Conservation (phyloP, 2,113 vertebrate genomes). For the Plestiodon gilberti region DNA sequence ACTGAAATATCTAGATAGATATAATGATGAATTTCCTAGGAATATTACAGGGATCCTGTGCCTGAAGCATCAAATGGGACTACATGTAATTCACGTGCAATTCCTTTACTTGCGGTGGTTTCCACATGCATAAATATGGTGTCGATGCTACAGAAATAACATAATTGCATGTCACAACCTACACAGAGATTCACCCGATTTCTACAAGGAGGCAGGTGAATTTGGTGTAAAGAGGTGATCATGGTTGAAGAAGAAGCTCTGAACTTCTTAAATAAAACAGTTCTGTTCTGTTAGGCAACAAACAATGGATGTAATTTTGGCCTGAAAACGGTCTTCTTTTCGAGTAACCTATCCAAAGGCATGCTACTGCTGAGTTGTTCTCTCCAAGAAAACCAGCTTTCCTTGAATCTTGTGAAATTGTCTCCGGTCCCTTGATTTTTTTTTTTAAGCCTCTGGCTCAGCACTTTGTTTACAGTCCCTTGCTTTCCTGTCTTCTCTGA, state of each 20-base stretch:
- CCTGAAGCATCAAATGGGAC: too few relatives aligned
- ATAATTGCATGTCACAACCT: too few relatives aligned
- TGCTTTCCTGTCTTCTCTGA: slow-evolving; percentile 56
- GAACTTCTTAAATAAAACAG: not conserved
- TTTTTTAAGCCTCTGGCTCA: slow-evolving; percentile 28
- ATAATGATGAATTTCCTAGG: not conserved
- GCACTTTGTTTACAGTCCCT: slow-evolving; percentile 78
- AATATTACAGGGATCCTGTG: not conserved
- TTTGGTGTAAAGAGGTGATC: too few relatives aligned
- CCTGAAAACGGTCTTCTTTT: not conserved
- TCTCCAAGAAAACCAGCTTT: not conserved
- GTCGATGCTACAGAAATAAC: too few relatives aligned
- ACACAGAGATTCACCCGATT: not conserved
- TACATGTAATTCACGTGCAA: too few relatives aligned
- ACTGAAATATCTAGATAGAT: not conserved
- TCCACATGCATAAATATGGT: too few relatives aligned
- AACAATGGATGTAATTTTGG: not conserved
- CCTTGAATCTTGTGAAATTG: slow-evolving; percentile 65
- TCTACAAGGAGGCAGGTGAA: not conserved
- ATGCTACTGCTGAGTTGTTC: not conserved
- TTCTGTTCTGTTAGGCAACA: not conserved
- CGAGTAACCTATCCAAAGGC: not conserved
- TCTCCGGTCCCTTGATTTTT: slow-evolving; percentile 73
- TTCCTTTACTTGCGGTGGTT: too few relatives aligned
- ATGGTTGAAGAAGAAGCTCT: not conserved